Percentiles rank a stretch among this genome's conserved stretches.
Conservation (phyloP, 2,797 vertebrate species). For the Rhadinocentrus ornatus region DNA sequence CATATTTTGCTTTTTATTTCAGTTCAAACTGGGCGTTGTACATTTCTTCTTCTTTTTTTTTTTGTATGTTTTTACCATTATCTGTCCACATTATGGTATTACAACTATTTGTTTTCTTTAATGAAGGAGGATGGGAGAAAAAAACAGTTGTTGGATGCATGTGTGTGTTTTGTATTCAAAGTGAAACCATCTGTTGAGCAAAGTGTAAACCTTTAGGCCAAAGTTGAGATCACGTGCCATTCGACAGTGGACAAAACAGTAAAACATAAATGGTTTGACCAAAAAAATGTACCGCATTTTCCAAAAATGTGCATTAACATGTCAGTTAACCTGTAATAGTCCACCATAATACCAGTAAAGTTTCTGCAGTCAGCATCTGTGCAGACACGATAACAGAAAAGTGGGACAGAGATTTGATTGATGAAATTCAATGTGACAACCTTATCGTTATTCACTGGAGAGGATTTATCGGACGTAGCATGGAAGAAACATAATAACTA, state of each 20-base stretch:
- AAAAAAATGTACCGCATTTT: not conserved
- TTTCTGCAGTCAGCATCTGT: not conserved
- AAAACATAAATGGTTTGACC: not conserved
- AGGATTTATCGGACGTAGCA: not conserved
- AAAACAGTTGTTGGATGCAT: constrained; percentile 3
- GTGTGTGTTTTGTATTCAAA: not conserved
- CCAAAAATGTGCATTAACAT: not conserved
- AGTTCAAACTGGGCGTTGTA: no score
- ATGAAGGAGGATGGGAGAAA: not conserved
- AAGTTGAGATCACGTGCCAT: not conserved
- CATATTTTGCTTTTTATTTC: no score
- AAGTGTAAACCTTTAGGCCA: constrained; percentile 8
- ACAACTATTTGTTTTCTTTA: not conserved
- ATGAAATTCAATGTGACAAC: not conserved
- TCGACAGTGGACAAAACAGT: not conserved
- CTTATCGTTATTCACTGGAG: not conserved
- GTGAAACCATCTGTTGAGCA: constrained; percentile 7
- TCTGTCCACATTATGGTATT: not conserved
- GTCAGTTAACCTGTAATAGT: not conserved
- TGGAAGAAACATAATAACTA: not conserved
- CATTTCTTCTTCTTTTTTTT: no score
- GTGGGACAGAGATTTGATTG: not conserved
- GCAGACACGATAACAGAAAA: not conserved
- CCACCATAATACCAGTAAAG: not conserved
- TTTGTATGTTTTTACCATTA: no score